Evolutionary conservation across 1,140 invertebrate species (phyloP).

Genomic region (Fopius arisanus): DNA sequence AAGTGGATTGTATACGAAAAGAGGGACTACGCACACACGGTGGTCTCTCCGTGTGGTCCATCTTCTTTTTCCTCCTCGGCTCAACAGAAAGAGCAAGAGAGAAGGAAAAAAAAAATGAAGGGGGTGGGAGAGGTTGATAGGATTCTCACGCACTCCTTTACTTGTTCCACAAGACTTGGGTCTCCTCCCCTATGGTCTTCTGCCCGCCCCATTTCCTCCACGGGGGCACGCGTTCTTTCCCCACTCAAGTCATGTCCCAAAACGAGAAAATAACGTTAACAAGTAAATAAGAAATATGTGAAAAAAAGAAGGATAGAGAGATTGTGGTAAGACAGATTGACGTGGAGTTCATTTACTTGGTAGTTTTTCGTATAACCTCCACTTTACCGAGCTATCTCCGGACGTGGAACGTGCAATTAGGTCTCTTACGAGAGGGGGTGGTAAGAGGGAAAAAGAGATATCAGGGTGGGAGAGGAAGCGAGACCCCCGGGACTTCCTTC

Average conservation of each 20-base stretch:
- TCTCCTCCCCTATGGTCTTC: conserved; percentile 14
- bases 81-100: neutral
- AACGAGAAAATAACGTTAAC: neutral
- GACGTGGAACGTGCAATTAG: conserved; percentile 32
- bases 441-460: neutral
- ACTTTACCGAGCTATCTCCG: conserved; percentile 45
- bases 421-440: neutral
- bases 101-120: neutral
- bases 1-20: conserved; percentile 30
- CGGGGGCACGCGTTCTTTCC: conserved; percentile 15
- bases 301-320: neutral
- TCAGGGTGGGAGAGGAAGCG: neutral
- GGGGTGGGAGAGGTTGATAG: conserved; percentile 38
- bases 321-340: neutral
- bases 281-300: neutral
- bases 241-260: neutral
- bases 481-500: neutral
- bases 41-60: conserved; percentile 55
- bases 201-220: conserved; percentile 2
- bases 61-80: conserved; percentile 13
- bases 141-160: conserved; percentile 48
- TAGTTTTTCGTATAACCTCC: conserved; percentile 40
- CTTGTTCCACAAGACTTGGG: conserved; percentile 12
- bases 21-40: conserved; percentile 43
- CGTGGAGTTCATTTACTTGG: conserved; percentile 15